Evolutionary conservation across 2,797 vertebrate species (phyloP).

Genomic region (Pseudochirops cupreus): DNA sequence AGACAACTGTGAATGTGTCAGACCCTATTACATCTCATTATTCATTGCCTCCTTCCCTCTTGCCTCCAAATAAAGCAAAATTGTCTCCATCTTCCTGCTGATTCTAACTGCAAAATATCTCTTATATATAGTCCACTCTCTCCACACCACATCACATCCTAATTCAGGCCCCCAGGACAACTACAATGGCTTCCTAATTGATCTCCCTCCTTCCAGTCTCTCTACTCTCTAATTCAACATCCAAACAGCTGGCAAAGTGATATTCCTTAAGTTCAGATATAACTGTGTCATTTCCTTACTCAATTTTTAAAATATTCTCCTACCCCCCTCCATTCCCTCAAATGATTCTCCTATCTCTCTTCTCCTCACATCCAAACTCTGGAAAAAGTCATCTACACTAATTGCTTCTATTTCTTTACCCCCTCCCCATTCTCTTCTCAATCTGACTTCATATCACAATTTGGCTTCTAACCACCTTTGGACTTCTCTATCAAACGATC

Average conservation of each 20-base stretch:
- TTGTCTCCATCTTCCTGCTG: neutral
- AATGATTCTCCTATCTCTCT: neutral
- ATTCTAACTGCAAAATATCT: neutral
- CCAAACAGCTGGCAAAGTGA: neutral
- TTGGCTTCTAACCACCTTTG: neutral
- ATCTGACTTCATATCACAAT: neutral
- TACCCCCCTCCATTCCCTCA: neutral
- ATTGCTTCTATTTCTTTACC: neutral
- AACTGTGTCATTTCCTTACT: neutral
- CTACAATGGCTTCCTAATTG: neutral
- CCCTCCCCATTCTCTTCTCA: neutral
- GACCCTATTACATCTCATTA: neutral
- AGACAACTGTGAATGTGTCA: neutral
- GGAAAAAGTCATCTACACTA: neutral
- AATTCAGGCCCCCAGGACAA: neutral
- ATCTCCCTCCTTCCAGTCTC: neutral
- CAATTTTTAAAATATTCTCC: neutral
- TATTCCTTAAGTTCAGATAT: neutral
- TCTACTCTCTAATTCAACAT: neutral
- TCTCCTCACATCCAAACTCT: neutral
- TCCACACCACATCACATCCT: neutral
- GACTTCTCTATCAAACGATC: neutral
- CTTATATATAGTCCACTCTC: neutral
- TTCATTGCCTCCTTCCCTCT: neutral
- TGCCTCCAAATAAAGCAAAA: neutral